These are phyloP conservation scores for Deilephila porcellus DNA, from an alignment of 2,888 invertebrate genomes.

Conservation along the genomic window DNA sequence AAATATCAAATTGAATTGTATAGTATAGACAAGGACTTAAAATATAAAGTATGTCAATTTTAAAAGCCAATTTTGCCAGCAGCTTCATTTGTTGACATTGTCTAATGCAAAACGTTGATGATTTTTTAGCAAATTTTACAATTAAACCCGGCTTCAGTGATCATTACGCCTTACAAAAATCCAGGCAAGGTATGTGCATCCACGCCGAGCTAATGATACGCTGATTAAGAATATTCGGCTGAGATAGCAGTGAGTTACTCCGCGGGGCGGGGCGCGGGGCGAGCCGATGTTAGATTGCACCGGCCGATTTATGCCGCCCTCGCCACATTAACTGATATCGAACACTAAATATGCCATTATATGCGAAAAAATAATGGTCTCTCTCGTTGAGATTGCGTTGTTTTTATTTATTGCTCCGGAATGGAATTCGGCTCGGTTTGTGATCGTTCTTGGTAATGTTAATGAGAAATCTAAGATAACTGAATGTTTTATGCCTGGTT, in stretches of 20 bases:
- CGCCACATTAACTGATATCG: constrained; percentile 82
- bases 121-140: too few species aligned
- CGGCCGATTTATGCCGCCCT: constrained; percentile 78
- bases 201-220: constrained; percentile 76
- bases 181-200: constrained; percentile 52
- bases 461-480: constrained; percentile 25
- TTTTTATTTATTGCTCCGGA: constrained; percentile 72
- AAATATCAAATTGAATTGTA: too few species aligned
- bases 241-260: constrained; percentile 81
- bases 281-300: constrained; percentile 78
- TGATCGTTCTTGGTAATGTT: constrained; percentile 9
- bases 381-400: constrained; percentile 57
- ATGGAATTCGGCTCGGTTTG: constrained; percentile 57
- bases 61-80: too few species aligned
- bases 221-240: constrained; percentile 85
- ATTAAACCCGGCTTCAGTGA: constrained; percentile 25
- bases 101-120: not conserved
- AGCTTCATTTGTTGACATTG: too few species aligned
- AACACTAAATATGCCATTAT: constrained; percentile 83
- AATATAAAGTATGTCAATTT: too few species aligned
- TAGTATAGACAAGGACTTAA: too few species aligned
- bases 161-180: constrained; percentile 32
- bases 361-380: constrained; percentile 80
- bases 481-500: constrained; percentile 26
- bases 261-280: constrained; percentile 66